These are phyloP conservation scores for Leptopilina myrica DNA, from an alignment of 2,888 invertebrate genomes.

Conservation along the genomic window DNA sequence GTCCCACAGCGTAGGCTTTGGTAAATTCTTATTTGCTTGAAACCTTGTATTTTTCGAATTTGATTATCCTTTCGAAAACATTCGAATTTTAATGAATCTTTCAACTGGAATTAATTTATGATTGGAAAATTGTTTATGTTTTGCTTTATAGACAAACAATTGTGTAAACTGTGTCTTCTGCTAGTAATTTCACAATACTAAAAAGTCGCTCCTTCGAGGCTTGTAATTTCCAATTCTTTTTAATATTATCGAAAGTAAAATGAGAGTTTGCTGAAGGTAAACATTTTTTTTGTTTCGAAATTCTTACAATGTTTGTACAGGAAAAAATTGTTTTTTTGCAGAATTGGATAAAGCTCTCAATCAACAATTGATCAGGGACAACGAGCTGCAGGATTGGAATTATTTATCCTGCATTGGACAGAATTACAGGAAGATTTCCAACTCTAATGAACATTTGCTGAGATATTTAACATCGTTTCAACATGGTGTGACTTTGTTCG, in stretches of 20 bases:
- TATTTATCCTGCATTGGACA: not conserved
- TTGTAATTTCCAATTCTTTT: not conserved
- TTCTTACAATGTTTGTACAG: not conserved
- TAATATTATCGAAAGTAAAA: not conserved
- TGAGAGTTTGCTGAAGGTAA: not conserved
- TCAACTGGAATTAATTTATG: no score
- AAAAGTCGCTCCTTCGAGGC: not conserved
- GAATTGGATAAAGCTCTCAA: not conserved
- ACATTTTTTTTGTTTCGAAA: not conserved
- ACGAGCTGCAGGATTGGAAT: not conserved
- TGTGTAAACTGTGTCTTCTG: not conserved
- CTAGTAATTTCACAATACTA: not conserved
- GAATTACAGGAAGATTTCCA: not conserved
- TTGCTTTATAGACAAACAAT: not conserved
- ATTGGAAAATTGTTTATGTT: not conserved
- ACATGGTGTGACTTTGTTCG: conserved; percentile 64
- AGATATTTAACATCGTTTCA: conserved; percentile 54
- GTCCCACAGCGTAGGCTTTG: not conserved
- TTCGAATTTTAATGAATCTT: no score
- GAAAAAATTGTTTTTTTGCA: conserved; percentile 4
- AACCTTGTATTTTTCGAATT: no score
- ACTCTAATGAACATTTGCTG: conserved; percentile 8
- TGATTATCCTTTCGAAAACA: no score
- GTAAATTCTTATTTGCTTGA: no score
- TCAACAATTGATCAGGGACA: not conserved